These are phyloP conservation scores for Numida meleagris DNA, from an alignment of 2,113 vertebrate species.

Conservation along the genomic window DNA sequence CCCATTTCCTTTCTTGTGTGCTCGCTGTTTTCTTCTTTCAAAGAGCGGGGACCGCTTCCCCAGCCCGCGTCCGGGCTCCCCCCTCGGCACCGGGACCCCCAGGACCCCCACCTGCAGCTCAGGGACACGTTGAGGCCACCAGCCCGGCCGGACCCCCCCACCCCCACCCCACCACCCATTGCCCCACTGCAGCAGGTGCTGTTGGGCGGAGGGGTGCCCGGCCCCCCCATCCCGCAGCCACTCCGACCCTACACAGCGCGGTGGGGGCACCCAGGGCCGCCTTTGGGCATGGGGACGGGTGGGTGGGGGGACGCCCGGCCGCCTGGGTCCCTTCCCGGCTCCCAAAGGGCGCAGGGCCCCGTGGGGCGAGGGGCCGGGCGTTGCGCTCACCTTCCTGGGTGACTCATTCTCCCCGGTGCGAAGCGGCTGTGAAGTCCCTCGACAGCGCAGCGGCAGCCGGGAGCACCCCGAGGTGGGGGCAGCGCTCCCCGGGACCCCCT, in stretches of 20 bases:
- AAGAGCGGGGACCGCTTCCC: background rate
- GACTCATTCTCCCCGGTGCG: background rate
- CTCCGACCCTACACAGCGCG: accelerated
- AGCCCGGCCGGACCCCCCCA: accelerated
- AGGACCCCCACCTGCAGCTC: background rate
- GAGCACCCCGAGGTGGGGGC: background rate
- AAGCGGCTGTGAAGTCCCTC: background rate
- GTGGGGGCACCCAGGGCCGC: accelerated
- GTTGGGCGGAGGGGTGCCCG: background rate
- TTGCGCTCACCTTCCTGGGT: background rate
- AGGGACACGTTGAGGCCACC: background rate
- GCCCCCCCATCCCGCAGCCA: background rate
- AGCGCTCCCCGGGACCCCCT: conserved; percentile 16
- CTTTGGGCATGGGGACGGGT: background rate
- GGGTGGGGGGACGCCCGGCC: background rate
- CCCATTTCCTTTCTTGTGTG: conserved; percentile 31
- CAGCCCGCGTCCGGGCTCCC: background rate
- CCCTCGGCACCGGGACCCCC: background rate
- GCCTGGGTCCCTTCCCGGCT: background rate
- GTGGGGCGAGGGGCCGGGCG: background rate
- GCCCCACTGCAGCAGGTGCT: background rate
- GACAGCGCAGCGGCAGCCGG: background rate
- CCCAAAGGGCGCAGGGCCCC: background rate
- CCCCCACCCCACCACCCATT: accelerated
- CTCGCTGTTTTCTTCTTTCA: background rate